Evolutionary conservation across 1,140 invertebrate species (phyloP).

Genomic region (Drosophila sproati): DNA sequence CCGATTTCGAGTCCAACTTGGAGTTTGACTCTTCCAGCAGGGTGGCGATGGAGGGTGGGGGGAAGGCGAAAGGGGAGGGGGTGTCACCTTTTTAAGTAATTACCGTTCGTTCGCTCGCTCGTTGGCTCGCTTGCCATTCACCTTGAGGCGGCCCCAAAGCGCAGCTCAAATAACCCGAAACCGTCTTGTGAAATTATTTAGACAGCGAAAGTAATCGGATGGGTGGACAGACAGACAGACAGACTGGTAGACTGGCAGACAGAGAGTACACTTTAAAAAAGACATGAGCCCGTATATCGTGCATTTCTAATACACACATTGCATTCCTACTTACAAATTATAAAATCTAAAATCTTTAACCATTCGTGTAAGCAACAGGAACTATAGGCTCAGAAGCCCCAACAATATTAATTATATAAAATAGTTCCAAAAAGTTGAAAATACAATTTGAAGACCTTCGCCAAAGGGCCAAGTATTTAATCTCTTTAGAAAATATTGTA

Average conservation of each 20-base stretch:
- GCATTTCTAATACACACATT: too few relatives aligned
- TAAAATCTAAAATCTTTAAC: too few relatives aligned
- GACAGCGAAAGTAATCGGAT: slow-evolving; percentile 77
- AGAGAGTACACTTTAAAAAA: background rate
- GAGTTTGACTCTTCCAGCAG: background rate
- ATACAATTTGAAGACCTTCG: too few relatives aligned
- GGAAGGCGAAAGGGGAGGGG: background rate
- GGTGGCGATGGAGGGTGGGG: background rate
- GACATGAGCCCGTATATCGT: background rate
- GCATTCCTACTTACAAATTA: too few relatives aligned
- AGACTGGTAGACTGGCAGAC: background rate
- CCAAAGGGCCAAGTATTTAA: too few relatives aligned
- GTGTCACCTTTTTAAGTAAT: slow-evolving; percentile 74
- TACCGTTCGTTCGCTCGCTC: slow-evolving; percentile 53
- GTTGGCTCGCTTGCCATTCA: slow-evolving; percentile 63
- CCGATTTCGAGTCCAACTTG: slow-evolving; percentile 5
- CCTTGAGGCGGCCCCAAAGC: slow-evolving; percentile 63
- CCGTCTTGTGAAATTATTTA: slow-evolving; percentile 69
- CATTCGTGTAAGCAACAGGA: too few relatives aligned
- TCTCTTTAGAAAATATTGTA: too few relatives aligned
- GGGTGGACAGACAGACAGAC: slow-evolving; percentile 16
- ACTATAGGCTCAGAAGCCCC: too few relatives aligned
- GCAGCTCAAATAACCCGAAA: slow-evolving; percentile 70
- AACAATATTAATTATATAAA: too few relatives aligned
- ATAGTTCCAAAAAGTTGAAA: too few relatives aligned